Conservation (phyloP, 2,797 vertebrate genomes). For the Alosa sapidissima region DNA sequence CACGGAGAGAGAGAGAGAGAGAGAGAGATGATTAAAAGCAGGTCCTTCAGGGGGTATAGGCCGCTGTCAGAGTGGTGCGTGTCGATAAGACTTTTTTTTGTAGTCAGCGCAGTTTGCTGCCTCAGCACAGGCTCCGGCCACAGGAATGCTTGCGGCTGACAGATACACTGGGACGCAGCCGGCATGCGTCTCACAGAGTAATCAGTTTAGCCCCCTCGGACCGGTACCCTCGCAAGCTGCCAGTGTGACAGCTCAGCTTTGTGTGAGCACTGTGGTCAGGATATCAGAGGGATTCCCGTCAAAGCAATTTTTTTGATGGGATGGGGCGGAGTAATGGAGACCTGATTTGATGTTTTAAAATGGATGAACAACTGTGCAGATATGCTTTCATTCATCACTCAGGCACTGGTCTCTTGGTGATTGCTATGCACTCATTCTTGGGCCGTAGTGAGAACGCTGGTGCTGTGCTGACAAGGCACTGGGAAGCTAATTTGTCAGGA, state of each 20-base stretch:
- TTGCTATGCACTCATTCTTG: neutral
- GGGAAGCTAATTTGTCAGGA: neutral
- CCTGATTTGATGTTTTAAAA: constrained; percentile 19
- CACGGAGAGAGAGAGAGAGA: neutral
- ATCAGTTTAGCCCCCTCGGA: constrained; percentile 51
- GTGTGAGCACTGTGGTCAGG: constrained; percentile 8
- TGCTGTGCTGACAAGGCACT: constrained; percentile 14
- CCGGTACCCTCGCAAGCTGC: neutral
- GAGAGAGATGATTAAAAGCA: constrained; percentile 42
- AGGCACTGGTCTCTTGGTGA: neutral
- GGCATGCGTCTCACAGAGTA: constrained; percentile 56
- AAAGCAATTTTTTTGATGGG: neutral
- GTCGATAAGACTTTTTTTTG: constrained; percentile 60
- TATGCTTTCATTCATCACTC: neutral
- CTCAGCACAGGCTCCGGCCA: constrained; percentile 64
- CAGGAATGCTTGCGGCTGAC: constrained; percentile 60
- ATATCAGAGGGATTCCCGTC: constrained; percentile 26
- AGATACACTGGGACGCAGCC: constrained; percentile 53
- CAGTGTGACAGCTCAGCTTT: constrained; percentile 25
- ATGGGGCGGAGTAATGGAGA: neutral
- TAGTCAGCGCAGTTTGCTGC: constrained; percentile 62
- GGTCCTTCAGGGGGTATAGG: constrained; percentile 19
- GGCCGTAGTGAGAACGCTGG: neutral
- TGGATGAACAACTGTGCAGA: constrained; percentile 7
- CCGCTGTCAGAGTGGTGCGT: constrained; percentile 24